Percentiles rank a stretch among this genome's conserved stretches.
Conservation (phyloP, 2,888 invertebrate species). For the Mactromeris polynyma region DNA sequence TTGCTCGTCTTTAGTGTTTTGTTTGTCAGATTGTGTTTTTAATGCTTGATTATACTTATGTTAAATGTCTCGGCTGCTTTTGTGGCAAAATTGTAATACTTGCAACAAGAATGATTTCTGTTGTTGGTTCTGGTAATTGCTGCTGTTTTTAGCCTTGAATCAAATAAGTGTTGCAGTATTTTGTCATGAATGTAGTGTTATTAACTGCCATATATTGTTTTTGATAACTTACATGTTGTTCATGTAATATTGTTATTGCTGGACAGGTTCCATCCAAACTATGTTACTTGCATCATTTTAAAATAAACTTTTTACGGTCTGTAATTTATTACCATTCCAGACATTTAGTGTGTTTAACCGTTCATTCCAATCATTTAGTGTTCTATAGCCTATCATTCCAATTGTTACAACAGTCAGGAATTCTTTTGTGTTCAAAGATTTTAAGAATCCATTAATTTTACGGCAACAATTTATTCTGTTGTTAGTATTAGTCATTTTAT, state of each 20-base stretch:
- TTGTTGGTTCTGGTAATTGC: neutral
- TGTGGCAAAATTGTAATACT: neutral
- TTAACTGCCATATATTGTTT: constrained; percentile 35
- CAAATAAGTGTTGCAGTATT: neutral
- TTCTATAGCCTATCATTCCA: constrained; percentile 7
- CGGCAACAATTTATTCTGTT: neutral
- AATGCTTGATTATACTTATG: neutral
- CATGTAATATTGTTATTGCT: neutral
- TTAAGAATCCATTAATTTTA: constrained; percentile 15
- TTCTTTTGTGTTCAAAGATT: constrained; percentile 12
- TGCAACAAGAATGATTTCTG: neutral
- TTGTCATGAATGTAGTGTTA: neutral
- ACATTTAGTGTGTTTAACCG: neutral
- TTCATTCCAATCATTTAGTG: neutral
- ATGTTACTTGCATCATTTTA: neutral
- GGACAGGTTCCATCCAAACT: constrained; percentile 6
- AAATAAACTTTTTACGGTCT: neutral
- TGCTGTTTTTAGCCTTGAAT: neutral
- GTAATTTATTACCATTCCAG: neutral
- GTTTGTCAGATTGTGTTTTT: neutral
- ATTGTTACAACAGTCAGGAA: constrained; percentile 16
- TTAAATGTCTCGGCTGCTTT: neutral
- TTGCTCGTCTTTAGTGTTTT: neutral
- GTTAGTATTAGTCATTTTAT: neutral
- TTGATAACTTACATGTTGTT: constrained; percentile 35